Conservation (phyloP, 2,113 vertebrate species). For the Phocoena phocoena region DNA sequence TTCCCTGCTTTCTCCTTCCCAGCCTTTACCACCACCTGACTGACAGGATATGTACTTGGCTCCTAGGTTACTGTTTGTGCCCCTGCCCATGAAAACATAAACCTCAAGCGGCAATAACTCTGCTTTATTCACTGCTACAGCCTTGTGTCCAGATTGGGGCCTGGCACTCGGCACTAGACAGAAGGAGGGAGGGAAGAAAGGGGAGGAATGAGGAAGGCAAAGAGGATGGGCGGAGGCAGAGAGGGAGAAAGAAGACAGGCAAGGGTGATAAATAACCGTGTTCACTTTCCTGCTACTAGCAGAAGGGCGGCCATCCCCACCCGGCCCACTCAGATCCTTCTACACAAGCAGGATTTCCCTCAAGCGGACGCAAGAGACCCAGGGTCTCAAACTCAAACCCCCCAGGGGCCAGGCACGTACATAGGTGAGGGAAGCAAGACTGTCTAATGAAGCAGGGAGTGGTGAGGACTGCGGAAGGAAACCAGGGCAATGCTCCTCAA, state of each 20-base stretch:
- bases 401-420: too few relatives aligned
- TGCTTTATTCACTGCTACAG: neutral
- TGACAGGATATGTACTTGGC: neutral
- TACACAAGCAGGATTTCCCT: neutral
- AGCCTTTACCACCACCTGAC: neutral
- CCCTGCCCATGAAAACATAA: neutral
- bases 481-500: neutral
- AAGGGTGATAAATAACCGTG: accelerated
- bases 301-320: neutral
- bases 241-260: neutral
- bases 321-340: accelerated
- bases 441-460: accelerated
- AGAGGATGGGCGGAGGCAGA: accelerated
- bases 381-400: neutral
- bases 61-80: neutral
- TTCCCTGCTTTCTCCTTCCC: neutral
- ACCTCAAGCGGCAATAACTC: neutral
- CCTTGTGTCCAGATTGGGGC: neutral
- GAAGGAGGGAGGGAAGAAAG: neutral
- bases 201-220: neutral
- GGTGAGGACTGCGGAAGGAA: neutral
- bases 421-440: neutral
- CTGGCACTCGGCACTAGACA: too few relatives aligned
- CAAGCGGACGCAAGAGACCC: neutral
- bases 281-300: neutral